Base-by-base conservation (phyloP, 2,888 invertebrate species). In the Ormyrus labotus region DNA sequence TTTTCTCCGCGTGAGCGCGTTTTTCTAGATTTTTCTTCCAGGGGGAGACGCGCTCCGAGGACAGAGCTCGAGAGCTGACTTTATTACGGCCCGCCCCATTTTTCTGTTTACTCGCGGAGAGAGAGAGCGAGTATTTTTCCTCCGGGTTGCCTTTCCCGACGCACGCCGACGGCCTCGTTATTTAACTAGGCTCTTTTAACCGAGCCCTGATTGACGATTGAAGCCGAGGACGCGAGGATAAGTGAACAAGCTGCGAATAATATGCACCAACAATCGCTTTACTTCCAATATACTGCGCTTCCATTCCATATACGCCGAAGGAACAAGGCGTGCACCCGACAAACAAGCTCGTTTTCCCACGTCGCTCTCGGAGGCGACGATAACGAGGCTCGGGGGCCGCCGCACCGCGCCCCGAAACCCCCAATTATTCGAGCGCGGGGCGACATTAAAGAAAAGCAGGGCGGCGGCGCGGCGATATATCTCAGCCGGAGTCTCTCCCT, bases 1-100 rank as follows among this genome's bases (percentile, higher is more conserved):
- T 65, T 50, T 8, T 67, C 53, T 50, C 10, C n/a, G 45, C 70
- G 53, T 77, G 69, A 69, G 81, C 58, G 67, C 57, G 61, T 58
- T 74, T 68, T 51, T 75, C 34, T 58, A 9, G 34, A 51, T 72
- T 63, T 72, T n/a, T 58, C 63, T 75, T 51, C 7, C 10, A 4
- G 45, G 45, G 34, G 34, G 34, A 2, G 34, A 34, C 34, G 34
- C 34, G 34, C 34, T 51, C 5, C 10, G 8, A 48, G 45, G 34
- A 55, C 7, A 50, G 11, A 11, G 5, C 48, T 57, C 11, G 11
- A 10, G 48, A 7, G 58, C 9, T 53, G 48, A 63, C 60, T 64
- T 55, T 64, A 47, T 73, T 55, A 64, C 55, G 55, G 45, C 2
- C 7, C n/a, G 5, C 11, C 45, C n/a, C 10, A 73, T 73, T 73